Conservation (phyloP, 2,113 vertebrate species). For the Taxidea taxus region DNA sequence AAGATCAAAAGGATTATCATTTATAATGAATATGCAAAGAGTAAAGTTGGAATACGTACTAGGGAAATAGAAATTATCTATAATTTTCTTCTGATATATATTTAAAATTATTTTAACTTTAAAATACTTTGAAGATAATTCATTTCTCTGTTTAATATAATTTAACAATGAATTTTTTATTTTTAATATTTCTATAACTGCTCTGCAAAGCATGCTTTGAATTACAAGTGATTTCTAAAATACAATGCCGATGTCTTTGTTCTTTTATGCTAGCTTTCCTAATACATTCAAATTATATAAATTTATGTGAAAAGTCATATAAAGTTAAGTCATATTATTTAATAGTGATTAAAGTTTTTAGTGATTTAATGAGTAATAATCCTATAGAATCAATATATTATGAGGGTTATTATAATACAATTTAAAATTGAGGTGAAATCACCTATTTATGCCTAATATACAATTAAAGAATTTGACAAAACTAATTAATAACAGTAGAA, state of each 20-base stretch:
- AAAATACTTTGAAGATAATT: slow-evolving; percentile 51
- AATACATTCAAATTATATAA: background rate
- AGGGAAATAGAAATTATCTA: slow-evolving; percentile 40
- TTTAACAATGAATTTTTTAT: slow-evolving; percentile 52
- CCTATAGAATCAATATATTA: background rate
- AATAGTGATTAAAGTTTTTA: background rate
- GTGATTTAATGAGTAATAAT: background rate
- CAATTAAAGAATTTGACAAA: background rate
- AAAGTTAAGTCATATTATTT: background rate
- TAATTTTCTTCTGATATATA: slow-evolving; percentile 56
- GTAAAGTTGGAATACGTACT: background rate
- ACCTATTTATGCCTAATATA: background rate
- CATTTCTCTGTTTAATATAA: slow-evolving; percentile 36
- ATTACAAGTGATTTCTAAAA: slow-evolving; percentile 34
- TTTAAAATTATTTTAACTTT: slow-evolving; percentile 57
- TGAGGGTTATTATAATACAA: background rate
- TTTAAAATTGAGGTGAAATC: background rate
- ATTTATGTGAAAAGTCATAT: background rate
- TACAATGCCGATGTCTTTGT: background rate
- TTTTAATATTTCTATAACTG: slow-evolving; percentile 45
- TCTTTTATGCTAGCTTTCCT: background rate
- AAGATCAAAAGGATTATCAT: slow-evolving; percentile 47
- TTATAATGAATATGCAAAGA: slow-evolving; percentile 48
- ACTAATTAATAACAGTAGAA: background rate
- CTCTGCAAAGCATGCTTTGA: background rate